Conservation (phyloP, 1,140 invertebrate species). For the Drosophila cardini region DNA sequence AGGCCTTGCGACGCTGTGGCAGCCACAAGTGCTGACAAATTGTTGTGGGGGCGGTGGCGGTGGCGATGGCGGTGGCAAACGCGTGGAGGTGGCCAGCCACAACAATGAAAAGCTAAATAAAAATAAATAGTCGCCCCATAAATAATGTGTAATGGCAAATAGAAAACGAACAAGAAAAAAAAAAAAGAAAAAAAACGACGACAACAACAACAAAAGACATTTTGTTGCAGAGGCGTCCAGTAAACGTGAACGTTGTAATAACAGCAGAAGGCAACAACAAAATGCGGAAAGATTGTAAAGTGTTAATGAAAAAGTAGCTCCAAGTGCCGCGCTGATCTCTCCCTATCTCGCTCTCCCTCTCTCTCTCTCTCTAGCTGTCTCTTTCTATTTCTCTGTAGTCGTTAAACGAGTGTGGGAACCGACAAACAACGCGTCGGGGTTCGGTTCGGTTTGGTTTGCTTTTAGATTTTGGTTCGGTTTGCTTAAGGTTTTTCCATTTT, state of each 20-base stretch:
- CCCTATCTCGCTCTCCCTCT: neutral
- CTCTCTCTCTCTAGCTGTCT: neutral
- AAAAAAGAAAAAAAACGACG: neutral
- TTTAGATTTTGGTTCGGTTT: conserved; percentile 20
- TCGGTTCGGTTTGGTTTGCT: conserved; percentile 20
- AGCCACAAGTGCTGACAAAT: conserved; percentile 48
- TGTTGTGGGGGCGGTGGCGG: conserved; percentile 38
- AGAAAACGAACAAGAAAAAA: conserved; percentile 34
- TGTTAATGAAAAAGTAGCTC: conserved; percentile 81
- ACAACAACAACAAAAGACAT: conserved; percentile 8
- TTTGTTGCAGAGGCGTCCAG: conserved; percentile 35
- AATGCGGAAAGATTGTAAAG: conserved; percentile 81
- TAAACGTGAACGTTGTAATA: conserved; percentile 47
- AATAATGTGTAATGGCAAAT: conserved; percentile 59
- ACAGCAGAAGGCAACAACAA: conserved; percentile 52
- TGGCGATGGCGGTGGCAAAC: neutral
- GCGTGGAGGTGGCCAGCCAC: conserved; percentile 40
- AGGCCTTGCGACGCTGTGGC: conserved; percentile 19
- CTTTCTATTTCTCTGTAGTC: conserved; percentile 31
- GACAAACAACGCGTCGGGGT: conserved; percentile 12
- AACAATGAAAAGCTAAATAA: conserved; percentile 58
- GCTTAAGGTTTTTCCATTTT: conserved; percentile 3
- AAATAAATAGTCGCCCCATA: conserved; percentile 61
- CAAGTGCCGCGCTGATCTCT: conserved; percentile 23
- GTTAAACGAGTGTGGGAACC: conserved; percentile 80